phyloP scores from a whole-genome alignment of 1,140 invertebrate species.

The Pectinophora gossypiella region DNA sequence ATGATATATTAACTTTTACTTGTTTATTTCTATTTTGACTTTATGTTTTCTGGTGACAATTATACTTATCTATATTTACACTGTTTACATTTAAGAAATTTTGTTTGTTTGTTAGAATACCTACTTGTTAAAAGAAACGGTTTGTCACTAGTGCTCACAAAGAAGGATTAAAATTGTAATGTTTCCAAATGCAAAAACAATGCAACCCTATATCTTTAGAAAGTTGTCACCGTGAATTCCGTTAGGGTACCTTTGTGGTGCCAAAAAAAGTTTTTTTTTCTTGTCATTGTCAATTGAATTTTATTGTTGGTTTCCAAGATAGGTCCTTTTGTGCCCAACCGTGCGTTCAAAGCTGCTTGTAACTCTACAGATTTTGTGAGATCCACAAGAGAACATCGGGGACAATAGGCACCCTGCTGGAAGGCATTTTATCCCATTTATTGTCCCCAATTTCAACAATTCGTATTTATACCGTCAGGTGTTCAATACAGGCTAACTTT shows the following conservation, averaged over 20 bases:
- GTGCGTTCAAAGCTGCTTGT: constrained; percentile 68
- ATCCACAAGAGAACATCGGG: constrained; percentile 48
- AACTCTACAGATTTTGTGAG: constrained; percentile 27
- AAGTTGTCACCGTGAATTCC: constrained; percentile 48
- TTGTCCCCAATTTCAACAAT: constrained; percentile 36
- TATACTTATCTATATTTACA: too few relatives aligned
- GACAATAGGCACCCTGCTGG: constrained; percentile 58
- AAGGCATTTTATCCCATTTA: constrained; percentile 61
- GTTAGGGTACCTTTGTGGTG: constrained; percentile 58
- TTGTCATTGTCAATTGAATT: constrained; percentile 72
- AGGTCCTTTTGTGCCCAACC: constrained; percentile 65
- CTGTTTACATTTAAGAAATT: too few relatives aligned
- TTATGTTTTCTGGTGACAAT: too few relatives aligned
- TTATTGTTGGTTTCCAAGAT: constrained; percentile 71
- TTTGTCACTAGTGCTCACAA: too few relatives aligned
- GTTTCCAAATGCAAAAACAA: constrained; percentile 55
- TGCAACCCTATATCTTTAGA: constrained; percentile 54
- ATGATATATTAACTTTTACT: too few relatives aligned
- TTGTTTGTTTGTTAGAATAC: too few relatives aligned
- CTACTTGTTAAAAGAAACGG: too few relatives aligned
- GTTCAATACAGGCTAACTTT: constrained; percentile 28
- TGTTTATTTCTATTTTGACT: too few relatives aligned
- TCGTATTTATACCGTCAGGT: constrained; percentile 47
- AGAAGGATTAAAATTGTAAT: constrained; percentile 37
- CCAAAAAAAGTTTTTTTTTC: constrained; percentile 47